Conservation (phyloP, 2,113 vertebrate genomes). For the Engraulis encrasicolus region DNA sequence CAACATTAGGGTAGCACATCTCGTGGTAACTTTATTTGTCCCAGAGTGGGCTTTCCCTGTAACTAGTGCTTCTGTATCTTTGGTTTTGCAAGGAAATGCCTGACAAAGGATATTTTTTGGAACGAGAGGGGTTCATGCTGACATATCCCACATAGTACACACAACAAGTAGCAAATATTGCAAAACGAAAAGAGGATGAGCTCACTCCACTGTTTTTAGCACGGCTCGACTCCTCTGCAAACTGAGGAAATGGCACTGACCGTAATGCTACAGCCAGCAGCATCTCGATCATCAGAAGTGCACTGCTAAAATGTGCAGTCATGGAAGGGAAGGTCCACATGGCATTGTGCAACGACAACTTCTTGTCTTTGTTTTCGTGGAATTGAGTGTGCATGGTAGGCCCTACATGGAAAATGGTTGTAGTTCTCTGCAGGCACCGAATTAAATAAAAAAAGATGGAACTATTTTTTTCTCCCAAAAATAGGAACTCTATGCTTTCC, state of each 20-base stretch:
- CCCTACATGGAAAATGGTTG: neutral
- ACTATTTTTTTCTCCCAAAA: neutral
- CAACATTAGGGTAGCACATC: neutral
- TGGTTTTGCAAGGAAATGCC: neutral
- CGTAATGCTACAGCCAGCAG: neutral
- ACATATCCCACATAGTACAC: no score
- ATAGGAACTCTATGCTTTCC: neutral
- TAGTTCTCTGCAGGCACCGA: neutral
- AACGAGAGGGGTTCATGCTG: neutral
- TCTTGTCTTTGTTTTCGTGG: neutral
- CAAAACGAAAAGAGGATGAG: neutral
- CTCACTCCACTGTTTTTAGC: neutral
- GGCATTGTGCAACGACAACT: neutral
- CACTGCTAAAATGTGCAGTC: neutral
- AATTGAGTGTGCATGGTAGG: neutral
- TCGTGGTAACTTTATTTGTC: no score
- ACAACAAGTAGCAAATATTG: neutral
- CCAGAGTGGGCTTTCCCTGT: no score
- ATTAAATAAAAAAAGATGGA: constrained; percentile 4
- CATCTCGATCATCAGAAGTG: neutral
- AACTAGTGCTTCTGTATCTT: neutral
- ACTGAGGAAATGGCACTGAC: neutral
- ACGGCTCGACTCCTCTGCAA: no score
- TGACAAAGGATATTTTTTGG: neutral
- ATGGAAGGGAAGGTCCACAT: neutral